Evolutionary conservation across 2,888 invertebrate genomes (phyloP), one percentile per base, ranked within the genome.

Genomic region (Drosophila conformis): DNA sequence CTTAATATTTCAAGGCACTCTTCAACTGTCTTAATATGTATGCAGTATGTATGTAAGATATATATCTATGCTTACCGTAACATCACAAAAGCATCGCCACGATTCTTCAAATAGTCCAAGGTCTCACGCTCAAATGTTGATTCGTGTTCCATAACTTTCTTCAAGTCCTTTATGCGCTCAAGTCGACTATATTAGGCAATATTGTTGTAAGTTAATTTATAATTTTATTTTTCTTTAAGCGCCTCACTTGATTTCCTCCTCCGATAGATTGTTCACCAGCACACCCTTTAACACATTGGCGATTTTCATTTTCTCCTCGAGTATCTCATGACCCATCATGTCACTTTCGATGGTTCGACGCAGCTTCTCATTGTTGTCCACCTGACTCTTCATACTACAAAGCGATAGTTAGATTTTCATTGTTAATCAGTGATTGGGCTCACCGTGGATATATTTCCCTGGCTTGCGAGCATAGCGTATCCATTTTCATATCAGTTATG

Each of bases 361-460:
- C 51, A 93, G 72, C 69, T 90, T 89, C 18, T 87, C 83, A 82
- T 92, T 93, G 52, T 91, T 90, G 29, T 91, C 87, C 66, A 91
- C 80, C 70, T 91, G 92, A 31, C 88, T 85, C 82, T 91, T 92
- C 76, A 93, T 92, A 67, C 93, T 93, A 36, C n/a, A 51, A 57
- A 36, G 31, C 1, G 18, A 27, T 15, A 29, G 10, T 33, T 46
- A 2, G 2, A 15, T 18, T 6, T 15, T 21, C 21, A 4, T 6
- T 13, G 11, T 15, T 42, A 7, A 8, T n/a, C 0, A 21, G 25
- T 46, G 5, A 0, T 4, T n/a, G 2, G 2, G 35, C 69, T 68
- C 66, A 93, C 93, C 92, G 90, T 38, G 92, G 92, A 82, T 91
- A 91, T 21, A 93, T 90, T 69, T 92, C 91, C 29, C 82, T 89